A percentile compares a stretch with the other conserved stretches of the same genome.
phyloP scores from a whole-genome alignment of 2,888 invertebrate genomes.

The Cremastobaeus sp. region DNA sequence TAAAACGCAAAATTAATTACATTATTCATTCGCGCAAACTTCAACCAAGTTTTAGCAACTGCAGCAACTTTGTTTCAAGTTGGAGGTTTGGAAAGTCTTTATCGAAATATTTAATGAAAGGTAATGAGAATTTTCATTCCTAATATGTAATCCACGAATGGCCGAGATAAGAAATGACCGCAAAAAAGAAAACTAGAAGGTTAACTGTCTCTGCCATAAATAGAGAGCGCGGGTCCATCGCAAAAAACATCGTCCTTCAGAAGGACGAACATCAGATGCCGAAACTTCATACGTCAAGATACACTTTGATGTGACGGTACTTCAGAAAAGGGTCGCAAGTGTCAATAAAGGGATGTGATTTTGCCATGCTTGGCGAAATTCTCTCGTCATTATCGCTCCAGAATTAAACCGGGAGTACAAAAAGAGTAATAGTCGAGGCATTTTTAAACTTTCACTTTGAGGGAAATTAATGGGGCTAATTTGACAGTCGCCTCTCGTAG shows the following conservation, averaged over 20 bases:
- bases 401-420: constrained; percentile 8
- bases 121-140: constrained; percentile 5
- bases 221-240: background rate
- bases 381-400: constrained; percentile 16
- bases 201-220: too few relatives aligned
- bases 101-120: constrained; percentile 4
- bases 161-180: background rate
- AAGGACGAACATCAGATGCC: constrained; percentile 7
- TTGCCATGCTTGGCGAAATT: constrained; percentile 16
- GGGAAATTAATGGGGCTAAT: constrained; percentile 21
- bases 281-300: constrained; percentile 8
- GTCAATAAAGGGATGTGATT: constrained; percentile 14
- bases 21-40: constrained; percentile 6
- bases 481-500: constrained; percentile 7
- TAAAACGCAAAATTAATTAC: background rate
- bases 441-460: constrained; percentile 19
- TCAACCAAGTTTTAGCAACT: background rate
- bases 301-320: constrained; percentile 11
- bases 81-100: constrained; percentile 12
- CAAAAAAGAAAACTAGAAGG: background rate
- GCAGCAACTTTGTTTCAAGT: constrained; percentile 6
- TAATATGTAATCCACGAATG: background rate
- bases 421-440: constrained; percentile 1
- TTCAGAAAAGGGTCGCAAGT: constrained; percentile 12
- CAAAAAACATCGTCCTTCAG: constrained; percentile 2